Evolutionary conservation across 2,888 invertebrate genomes (phyloP).

Genomic region (Stenodera caucasica): DNA sequence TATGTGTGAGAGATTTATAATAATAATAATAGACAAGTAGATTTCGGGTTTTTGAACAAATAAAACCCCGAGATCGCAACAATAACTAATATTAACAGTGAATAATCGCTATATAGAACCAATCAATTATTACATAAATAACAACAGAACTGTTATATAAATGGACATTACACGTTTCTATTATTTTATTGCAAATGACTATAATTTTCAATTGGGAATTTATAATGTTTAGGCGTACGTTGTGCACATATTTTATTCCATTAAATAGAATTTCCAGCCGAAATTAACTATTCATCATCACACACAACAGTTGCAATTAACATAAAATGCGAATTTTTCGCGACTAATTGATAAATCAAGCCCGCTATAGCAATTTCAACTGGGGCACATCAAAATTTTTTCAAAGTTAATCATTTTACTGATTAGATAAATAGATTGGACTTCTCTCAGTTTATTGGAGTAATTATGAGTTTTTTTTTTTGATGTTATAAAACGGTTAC

Average conservation of each 20-base stretch:
- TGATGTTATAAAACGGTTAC: too few species aligned
- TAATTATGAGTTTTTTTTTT: too few species aligned
- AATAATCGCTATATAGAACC: not conserved
- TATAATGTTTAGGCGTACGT: not conserved
- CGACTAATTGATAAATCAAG: too few species aligned
- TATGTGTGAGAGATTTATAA: not conserved
- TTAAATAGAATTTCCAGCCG: not conserved
- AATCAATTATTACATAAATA: slow-evolving; percentile 2
- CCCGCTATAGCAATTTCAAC: too few species aligned
- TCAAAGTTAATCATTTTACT: too few species aligned
- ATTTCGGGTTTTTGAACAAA: too few species aligned
- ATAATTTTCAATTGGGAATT: slow-evolving; percentile 8
- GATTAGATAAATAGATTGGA: too few species aligned
- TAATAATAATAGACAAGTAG: not conserved
- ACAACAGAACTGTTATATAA: not conserved
- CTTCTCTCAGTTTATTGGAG: too few species aligned
- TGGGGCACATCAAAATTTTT: too few species aligned
- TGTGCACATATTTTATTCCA: not conserved
- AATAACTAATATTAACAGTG: slow-evolving; percentile 1
- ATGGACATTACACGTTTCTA: not conserved
- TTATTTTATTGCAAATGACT: slow-evolving; percentile 5
- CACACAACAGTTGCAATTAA: not conserved
- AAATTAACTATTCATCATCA: slow-evolving; percentile 10
- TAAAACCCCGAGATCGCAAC: too few species aligned
- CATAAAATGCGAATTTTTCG: not conserved